phyloP scores from a whole-genome alignment of 92 coral and sea anemone species.

The Bergia puertoricense region DNA sequence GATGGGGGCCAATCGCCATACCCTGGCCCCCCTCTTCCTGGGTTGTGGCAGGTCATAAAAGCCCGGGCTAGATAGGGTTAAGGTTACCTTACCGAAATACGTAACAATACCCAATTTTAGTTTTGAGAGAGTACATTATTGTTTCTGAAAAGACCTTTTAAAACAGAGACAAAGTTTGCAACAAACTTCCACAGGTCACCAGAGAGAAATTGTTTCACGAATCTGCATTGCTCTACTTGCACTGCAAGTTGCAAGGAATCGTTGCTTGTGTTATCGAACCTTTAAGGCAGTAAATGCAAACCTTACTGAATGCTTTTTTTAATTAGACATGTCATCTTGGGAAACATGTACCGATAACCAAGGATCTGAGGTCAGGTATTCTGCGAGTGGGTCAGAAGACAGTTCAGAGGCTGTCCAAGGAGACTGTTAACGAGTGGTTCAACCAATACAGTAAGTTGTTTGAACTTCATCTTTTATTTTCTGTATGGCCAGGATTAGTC shows the following conservation, averaged over 20 bases:
- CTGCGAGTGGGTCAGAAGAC: slow-evolving; percentile 89
- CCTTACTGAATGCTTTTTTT: neutral
- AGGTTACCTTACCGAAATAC: too few relatives aligned
- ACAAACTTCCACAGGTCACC: too few relatives aligned
- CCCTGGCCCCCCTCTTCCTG: too few relatives aligned
- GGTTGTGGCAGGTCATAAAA: too few relatives aligned
- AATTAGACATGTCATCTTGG: slow-evolving; percentile 94
- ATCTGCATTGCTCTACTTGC: too few relatives aligned
- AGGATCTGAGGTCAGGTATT: slow-evolving; percentile 80
- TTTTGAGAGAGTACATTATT: too few relatives aligned
- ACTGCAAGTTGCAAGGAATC: neutral
- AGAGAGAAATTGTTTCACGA: too few relatives aligned
- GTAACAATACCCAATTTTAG: too few relatives aligned
- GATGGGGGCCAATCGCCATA: too few relatives aligned
- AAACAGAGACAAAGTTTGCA: too few relatives aligned
- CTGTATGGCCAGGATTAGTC: neutral
- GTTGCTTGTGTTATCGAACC: neutral
- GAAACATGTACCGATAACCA: slow-evolving; percentile 88
- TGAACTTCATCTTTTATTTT: neutral
- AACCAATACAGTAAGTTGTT: slow-evolving; percentile 72
- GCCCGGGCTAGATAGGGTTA: too few relatives aligned
- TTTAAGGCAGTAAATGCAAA: neutral
- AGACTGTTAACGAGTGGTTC: slow-evolving; percentile 89
- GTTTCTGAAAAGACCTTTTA: too few relatives aligned
- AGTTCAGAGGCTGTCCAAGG: slow-evolving; percentile 76